These are phyloP conservation scores for Apeltes quadracus DNA, from an alignment of 2,113 vertebrate species.

Conservation along the genomic window DNA sequence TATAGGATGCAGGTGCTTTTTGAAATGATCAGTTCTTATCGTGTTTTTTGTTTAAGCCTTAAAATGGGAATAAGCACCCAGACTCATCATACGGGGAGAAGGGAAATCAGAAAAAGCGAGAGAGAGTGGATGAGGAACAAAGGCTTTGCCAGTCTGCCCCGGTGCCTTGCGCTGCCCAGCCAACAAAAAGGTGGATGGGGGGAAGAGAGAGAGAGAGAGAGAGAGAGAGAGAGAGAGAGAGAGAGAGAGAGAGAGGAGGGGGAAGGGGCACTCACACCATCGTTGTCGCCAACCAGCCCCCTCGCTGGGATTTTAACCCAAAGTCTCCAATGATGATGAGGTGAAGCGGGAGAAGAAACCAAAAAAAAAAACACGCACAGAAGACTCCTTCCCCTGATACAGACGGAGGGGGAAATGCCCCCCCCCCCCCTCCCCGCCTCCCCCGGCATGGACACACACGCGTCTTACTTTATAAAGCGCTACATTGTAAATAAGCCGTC, in stretches of 20 bases:
- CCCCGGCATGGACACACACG: background rate
- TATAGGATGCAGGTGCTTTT: background rate
- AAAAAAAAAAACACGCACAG: background rate
- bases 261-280: conserved; percentile 19
- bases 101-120: conserved; percentile 13
- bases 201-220: no score
- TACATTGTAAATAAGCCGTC: conserved; percentile 31
- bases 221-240: no score
- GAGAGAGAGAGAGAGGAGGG: no score
- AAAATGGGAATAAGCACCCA: background rate
- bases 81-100: background rate
- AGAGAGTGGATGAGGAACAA: conserved; percentile 67
- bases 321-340: conserved; percentile 41
- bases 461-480: background rate
- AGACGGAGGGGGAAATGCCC: conserved; percentile 1
- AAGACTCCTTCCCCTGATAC: background rate
- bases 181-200: conserved; percentile 52
- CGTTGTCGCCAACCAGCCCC: conserved; percentile 54
- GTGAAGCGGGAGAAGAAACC: background rate
- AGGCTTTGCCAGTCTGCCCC: conserved; percentile 68
- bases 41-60: background rate
- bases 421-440: no score
- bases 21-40: background rate
- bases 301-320: background rate
- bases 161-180: conserved; percentile 62